Evolutionary conservation across 2,888 invertebrate genomes (phyloP), one percentile per base, ranked within the genome.

Genomic region (Chymomyza fuscimana): DNA sequence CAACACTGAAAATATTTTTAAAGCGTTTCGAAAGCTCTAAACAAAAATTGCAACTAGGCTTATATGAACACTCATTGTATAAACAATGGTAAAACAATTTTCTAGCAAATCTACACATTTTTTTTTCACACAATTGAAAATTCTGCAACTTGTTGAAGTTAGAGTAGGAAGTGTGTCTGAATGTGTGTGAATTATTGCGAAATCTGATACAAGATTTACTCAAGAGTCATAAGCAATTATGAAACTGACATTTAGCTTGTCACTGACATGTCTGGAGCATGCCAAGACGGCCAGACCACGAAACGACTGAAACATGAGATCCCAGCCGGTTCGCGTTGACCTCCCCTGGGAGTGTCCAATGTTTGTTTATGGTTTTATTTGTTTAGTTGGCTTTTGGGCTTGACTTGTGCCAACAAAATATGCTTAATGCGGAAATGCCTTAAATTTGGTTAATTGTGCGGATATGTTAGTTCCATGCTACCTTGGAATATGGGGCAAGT

Each of bases 221-320:
- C 75, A 76, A 80, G 76, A 84, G 80, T 76, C 79, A 84, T 78
- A 71, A 76, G 80, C 81, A 88, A 88, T 86, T 86, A 86, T 78
- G 79, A 84, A 80, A 81, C 80, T 74, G 79, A 77, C 87, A 79
- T 88, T 88, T 84, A 80, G 71, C 88, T 82, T 85, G 85, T 88
- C 85, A 86, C 77, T 80, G 67, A 67, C 77, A 65, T 70, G 81
- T 73, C 70, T 19, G 50, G 62, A 60, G 12, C 46, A 16, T 56
- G 19, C 40, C 25, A 50, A 32, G 19, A 64, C 51, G 52, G 22
- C 60, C 46, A 29, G 32, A 58, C 36, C 52, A 29, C n/a, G 40
- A 62, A 62, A 15, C 4, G 40, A 12, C 12, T 46, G 67, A 40
- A 68, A 58, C 50, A 25, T 58, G 63, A 68, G 67, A 63, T 29